Evolutionary conservation across 2,113 vertebrate genomes (phyloP).

Genomic region (Catharus bicknelli): DNA sequence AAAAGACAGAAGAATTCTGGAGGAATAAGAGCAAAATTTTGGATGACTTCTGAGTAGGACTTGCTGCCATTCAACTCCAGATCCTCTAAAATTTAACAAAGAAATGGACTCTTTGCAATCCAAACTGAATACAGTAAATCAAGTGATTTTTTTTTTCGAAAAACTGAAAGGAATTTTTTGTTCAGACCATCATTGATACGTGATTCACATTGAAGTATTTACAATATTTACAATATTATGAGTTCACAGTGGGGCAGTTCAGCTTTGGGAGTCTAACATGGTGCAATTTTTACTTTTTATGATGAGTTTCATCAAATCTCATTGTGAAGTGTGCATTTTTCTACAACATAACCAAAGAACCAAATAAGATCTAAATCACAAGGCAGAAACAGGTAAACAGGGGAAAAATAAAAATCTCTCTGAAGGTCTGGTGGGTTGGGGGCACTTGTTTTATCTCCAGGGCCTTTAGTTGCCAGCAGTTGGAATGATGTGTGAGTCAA

Average conservation of each 20-base stretch:
- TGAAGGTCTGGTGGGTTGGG: neutral
- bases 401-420: neutral
- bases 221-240: neutral
- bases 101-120: neutral
- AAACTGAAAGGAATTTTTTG: neutral
- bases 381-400: neutral
- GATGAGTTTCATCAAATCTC: neutral
- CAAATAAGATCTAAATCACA: neutral
- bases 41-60: neutral
- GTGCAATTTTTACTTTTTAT: neutral
- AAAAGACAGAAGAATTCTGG: neutral
- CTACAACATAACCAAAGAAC: neutral
- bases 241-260: neutral
- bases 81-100: neutral
- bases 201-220: neutral
- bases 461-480: neutral
- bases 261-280: neutral
- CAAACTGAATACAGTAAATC: neutral
- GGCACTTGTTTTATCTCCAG: neutral
- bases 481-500: neutral
- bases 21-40: neutral
- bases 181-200: neutral
- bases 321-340: neutral
- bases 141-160: fast-evolving
- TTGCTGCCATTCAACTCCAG: neutral